Conservation (phyloP, 1,140 invertebrate species). For the Linepithema humile region DNA sequence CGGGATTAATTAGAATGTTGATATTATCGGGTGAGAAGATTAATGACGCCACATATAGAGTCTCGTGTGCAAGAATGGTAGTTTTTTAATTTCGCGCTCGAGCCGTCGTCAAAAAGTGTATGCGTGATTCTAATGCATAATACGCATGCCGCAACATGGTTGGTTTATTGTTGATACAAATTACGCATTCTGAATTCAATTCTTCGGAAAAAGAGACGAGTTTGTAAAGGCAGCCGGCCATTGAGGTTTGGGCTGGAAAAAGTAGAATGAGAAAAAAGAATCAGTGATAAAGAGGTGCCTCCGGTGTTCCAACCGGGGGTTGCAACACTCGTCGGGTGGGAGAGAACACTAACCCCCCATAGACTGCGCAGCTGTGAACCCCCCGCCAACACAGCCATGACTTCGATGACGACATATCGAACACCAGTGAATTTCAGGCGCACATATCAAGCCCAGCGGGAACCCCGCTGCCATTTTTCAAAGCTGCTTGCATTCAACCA, state of each 20-base stretch:
- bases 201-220: not conserved
- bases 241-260: constrained; percentile 67
- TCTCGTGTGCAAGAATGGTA: not conserved
- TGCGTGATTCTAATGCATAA: too few relatives aligned
- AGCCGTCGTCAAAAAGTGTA: not conserved
- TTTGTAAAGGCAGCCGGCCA: constrained; percentile 10
- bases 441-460: constrained; percentile 65
- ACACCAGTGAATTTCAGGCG: constrained; percentile 64
- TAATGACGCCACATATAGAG: not conserved
- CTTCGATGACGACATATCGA: constrained; percentile 67
- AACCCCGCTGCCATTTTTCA: constrained; percentile 80
- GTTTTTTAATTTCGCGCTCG: not conserved
- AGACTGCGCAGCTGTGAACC: constrained; percentile 78
- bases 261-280: constrained; percentile 67
- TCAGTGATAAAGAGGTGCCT: constrained; percentile 81
- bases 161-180: not conserved
- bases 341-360: constrained; percentile 72
- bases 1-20: not conserved
- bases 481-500: constrained; percentile 65
- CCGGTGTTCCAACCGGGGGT: constrained; percentile 72
- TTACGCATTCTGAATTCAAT: not conserved
- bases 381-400: constrained; percentile 60
- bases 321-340: constrained; percentile 63
- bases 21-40: not conserved
- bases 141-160: not conserved